phyloP scores from a whole-genome alignment of 2,113 vertebrate species.

The Deroptyus accipitrinus region DNA sequence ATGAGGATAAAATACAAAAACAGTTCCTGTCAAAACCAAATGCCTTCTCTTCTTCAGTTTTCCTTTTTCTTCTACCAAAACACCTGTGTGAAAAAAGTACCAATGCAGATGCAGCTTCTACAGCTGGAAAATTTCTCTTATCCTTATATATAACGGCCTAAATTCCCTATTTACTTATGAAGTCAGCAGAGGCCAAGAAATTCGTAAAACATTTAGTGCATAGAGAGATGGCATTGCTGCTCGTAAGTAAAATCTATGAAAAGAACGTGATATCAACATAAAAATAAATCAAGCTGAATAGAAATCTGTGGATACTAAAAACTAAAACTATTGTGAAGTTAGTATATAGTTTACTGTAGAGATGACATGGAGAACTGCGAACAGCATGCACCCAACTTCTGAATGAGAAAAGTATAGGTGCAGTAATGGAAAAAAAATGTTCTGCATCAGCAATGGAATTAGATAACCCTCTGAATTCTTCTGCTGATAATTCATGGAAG shows the following conservation, averaged over 20 bases:
- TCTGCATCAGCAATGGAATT: neutral
- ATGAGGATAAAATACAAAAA: neutral
- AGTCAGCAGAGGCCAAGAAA: constrained; percentile 18
- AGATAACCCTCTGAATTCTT: neutral
- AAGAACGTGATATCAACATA: neutral
- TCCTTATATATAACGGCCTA: neutral
- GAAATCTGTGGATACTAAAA: neutral
- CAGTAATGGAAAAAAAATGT: accelerated
- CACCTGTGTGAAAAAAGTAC: neutral
- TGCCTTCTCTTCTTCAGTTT: neutral
- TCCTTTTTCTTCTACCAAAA: neutral
- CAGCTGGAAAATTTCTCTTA: neutral
- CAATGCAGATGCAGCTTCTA: neutral
- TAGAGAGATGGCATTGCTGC: neutral
- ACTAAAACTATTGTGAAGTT: neutral
- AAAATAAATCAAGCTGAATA: constrained; percentile 9
- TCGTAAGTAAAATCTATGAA: constrained; percentile 10
- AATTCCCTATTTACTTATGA: neutral
- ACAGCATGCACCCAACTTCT: neutral
- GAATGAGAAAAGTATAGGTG: neutral
- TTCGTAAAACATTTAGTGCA: neutral
- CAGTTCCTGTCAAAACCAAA: neutral
- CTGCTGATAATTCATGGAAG: neutral
- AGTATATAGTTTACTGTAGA: neutral
- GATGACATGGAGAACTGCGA: neutral